Evolutionary conservation across 2,888 invertebrate genomes (phyloP).

Genomic region (Apotomis betuletana): DNA sequence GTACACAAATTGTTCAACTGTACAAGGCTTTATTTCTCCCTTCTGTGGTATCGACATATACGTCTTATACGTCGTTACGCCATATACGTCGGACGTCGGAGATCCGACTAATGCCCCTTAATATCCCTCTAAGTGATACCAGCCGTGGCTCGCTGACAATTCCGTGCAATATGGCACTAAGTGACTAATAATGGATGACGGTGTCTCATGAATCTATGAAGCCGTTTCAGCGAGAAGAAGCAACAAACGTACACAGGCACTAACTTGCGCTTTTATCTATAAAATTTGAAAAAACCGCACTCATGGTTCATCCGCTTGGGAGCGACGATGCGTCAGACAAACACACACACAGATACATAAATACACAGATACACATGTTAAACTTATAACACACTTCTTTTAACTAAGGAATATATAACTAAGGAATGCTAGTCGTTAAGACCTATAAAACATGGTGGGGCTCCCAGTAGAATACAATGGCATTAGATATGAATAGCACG

Average conservation of each 20-base stretch:
- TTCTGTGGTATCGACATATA: background rate
- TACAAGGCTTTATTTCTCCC: slow-evolving; percentile 19
- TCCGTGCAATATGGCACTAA: slow-evolving; percentile 41
- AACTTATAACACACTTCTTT: too few relatives aligned
- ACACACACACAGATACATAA: too few relatives aligned
- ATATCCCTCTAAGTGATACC: slow-evolving; percentile 49
- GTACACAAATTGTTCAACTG: background rate
- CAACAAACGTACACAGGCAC: too few relatives aligned
- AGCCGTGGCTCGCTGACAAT: slow-evolving; percentile 38
- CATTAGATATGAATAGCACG: slow-evolving; percentile 27
- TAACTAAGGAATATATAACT: slow-evolving; percentile 32
- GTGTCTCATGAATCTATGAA: background rate
- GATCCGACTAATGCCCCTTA: slow-evolving; percentile 48
- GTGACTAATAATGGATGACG: slow-evolving; percentile 34
- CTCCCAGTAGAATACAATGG: slow-evolving; percentile 32
- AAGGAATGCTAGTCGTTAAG: slow-evolving; percentile 21
- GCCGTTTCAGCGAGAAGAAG: too few relatives aligned
- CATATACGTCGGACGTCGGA: slow-evolving; percentile 26
- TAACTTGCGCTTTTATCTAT: too few relatives aligned
- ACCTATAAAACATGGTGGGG: slow-evolving; percentile 1
- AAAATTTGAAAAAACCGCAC: too few relatives aligned
- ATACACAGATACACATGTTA: too few relatives aligned
- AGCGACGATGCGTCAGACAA: too few relatives aligned
- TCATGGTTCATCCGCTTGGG: too few relatives aligned
- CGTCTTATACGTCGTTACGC: slow-evolving; percentile 19